These are phyloP conservation scores for Gallinago undulata DNA, from an alignment of 2,113 vertebrate species.

Conservation along the genomic window DNA sequence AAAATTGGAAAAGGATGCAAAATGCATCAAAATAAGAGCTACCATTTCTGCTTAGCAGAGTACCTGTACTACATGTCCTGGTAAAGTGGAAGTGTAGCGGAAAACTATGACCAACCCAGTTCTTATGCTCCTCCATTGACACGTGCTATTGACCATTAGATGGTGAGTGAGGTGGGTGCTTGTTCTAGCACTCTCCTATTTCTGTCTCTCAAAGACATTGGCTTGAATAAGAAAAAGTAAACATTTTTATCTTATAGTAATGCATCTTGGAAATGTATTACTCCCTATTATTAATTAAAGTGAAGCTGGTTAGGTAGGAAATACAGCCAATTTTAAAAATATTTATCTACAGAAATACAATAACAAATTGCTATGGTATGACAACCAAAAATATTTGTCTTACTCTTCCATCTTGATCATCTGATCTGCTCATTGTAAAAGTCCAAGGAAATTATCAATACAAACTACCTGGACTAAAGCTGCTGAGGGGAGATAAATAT, in stretches of 20 bases:
- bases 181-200: neutral
- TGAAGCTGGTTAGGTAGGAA: neutral
- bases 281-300: neutral
- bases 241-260: neutral
- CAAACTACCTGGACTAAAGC: neutral
- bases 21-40: neutral
- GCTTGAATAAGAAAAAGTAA: neutral
- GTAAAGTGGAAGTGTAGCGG: neutral
- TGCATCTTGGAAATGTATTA: neutral
- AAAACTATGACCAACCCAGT: neutral
- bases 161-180: neutral
- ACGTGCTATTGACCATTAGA: neutral
- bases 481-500: neutral
- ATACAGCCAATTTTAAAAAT: neutral
- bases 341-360: neutral
- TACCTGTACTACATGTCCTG: neutral
- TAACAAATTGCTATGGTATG: neutral
- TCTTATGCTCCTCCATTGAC: neutral
- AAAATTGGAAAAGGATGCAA: neutral
- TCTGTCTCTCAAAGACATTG: neutral
- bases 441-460: neutral
- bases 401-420: neutral
- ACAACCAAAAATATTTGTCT: neutral
- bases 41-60: neutral
- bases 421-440: neutral